Conservation (phyloP, 2,113 vertebrate species). For the Apus apus region DNA sequence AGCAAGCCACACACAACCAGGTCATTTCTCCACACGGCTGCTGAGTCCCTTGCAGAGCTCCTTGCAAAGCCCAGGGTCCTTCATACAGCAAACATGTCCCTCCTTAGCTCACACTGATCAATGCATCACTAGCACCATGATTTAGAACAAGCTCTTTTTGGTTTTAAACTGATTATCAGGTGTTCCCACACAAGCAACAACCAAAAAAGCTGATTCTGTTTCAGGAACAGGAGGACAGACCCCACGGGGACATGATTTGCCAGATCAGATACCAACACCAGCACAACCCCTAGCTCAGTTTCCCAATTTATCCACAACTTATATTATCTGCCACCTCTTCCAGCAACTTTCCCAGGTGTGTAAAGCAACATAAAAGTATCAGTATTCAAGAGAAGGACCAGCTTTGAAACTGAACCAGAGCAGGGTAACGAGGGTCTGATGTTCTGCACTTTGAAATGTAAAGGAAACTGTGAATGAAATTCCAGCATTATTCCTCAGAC, state of each 20-base stretch:
- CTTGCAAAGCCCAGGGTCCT: background rate
- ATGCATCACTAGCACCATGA: background rate
- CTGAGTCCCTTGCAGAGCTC: background rate
- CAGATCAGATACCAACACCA: background rate
- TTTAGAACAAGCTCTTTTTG: background rate
- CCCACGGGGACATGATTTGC: background rate
- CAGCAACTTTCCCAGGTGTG: background rate
- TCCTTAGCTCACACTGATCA: background rate
- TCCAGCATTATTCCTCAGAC: background rate
- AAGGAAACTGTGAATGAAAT: background rate
- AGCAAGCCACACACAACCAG: background rate
- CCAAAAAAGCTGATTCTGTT: background rate
- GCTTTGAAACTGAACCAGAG: slow-evolving; percentile 2
- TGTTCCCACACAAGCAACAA: background rate
- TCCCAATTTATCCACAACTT: background rate
- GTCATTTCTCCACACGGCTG: background rate
- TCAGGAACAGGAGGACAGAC: background rate
- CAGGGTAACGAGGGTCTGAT: background rate
- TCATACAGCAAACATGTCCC: background rate
- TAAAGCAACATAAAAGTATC: background rate
- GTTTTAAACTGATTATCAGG: background rate
- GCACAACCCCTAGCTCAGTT: background rate
- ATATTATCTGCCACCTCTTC: background rate
- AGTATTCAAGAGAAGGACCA: background rate
- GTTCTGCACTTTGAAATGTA: background rate